Percentiles rank a stretch among this genome's conserved stretches.
Evolutionary conservation across 1,140 invertebrate species (phyloP).

Genomic region (Yoshiicerus persimilis): DNA sequence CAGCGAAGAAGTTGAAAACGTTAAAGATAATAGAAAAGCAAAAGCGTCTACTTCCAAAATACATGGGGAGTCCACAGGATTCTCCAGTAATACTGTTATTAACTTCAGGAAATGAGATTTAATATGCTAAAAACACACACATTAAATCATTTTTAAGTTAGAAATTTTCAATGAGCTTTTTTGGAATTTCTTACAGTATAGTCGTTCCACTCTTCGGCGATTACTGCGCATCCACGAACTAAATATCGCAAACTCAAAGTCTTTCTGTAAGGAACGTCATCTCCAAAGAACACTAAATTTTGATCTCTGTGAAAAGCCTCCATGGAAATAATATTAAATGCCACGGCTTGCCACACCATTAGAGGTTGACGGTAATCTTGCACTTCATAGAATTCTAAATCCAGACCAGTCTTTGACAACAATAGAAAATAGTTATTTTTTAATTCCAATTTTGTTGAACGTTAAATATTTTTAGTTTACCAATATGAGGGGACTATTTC

Average conservation of each 20-base stretch:
- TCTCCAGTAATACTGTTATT: slow-evolving; percentile 59
- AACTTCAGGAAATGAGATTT: slow-evolving; percentile 60
- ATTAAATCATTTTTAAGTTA: no score
- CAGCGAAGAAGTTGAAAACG: slow-evolving; percentile 66
- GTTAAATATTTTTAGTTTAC: no score
- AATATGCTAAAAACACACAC: slow-evolving; percentile 54
- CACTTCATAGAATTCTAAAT: no score
- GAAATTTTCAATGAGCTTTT: neutral
- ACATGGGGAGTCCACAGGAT: slow-evolving; percentile 60
- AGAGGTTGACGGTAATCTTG: slow-evolving; percentile 65
- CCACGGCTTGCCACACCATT: slow-evolving; percentile 75
- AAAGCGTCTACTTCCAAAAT: slow-evolving; percentile 85
- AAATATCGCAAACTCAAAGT: slow-evolving; percentile 22
- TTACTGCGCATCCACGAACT: neutral
- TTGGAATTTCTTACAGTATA: no score
- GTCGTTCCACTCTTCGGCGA: neutral
- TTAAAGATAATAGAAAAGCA: slow-evolving; percentile 73
- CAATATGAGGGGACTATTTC: neutral
- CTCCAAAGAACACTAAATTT: slow-evolving; percentile 76
- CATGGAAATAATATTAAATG: slow-evolving; percentile 84
- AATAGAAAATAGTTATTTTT: no score
- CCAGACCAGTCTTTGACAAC: no score
- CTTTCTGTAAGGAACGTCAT: slow-evolving; percentile 51
- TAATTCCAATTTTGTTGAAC: no score
- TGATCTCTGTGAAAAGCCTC: slow-evolving; percentile 75